Percentiles rank a stretch among this genome's conserved stretches.
These are phyloP conservation scores for Drosophila cardini DNA, from an alignment of 1,140 invertebrate genomes.

Conservation along the genomic window DNA sequence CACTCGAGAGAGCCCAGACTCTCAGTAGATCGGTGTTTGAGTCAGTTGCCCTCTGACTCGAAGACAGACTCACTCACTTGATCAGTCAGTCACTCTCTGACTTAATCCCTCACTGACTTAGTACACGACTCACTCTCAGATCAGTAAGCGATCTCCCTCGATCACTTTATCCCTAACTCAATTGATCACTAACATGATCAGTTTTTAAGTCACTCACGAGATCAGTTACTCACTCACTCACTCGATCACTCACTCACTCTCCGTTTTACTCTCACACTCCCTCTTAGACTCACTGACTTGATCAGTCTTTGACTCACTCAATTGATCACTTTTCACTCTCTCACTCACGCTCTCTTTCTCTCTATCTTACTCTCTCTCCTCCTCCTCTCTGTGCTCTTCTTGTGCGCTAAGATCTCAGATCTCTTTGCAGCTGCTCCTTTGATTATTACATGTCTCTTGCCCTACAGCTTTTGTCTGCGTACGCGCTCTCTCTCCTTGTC, in stretches of 20 bases:
- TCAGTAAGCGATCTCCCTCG: too few species aligned
- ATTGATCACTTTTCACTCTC: background rate
- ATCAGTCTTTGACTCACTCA: slow-evolving; percentile 14
- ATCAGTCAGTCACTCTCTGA: slow-evolving; percentile 11
- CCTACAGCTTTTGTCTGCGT: slow-evolving; percentile 10
- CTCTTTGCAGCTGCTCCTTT: slow-evolving; percentile 39
- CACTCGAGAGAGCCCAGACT: background rate
- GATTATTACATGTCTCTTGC: slow-evolving; percentile 27
- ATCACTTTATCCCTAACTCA: background rate
- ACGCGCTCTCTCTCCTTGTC: slow-evolving; percentile 13
- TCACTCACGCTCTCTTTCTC: background rate
- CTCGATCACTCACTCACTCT: background rate
- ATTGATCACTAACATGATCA: background rate
- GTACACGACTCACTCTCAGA: background rate
- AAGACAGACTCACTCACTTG: background rate
- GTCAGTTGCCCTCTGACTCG: slow-evolving; percentile 11
- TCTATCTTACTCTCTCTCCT: too few species aligned
- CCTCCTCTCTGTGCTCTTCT: too few species aligned
- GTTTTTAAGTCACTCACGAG: slow-evolving; percentile 5
- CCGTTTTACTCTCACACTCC: background rate
- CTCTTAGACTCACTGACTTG: slow-evolving; percentile 18
- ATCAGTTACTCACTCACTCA: background rate
- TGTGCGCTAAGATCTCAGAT: slow-evolving; percentile 7
- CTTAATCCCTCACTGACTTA: background rate
- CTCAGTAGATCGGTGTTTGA: slow-evolving; percentile 4